Base-by-base conservation (phyloP, 2,113 vertebrate species). In the Ammodytes dubius region DNA sequence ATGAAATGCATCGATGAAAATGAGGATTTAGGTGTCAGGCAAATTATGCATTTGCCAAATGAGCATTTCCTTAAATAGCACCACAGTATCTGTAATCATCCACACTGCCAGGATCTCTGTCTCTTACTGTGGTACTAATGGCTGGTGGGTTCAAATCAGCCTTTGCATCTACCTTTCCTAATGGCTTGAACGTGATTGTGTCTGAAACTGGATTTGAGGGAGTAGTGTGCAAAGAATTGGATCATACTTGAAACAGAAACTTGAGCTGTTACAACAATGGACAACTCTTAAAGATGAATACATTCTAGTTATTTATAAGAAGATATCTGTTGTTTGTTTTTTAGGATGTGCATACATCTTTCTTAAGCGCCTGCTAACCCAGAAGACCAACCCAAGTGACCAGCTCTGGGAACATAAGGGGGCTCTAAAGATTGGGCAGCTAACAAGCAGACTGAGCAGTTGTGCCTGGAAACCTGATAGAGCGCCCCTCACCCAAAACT, bases 381-480 rank as follows among this genome's bases (percentile, higher is more conserved):
- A 11, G 59, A 54, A 66, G n/a, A 37, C 77, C 46, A 43, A 19
- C 45, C 52, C 52, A 7, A 27, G 37, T 8, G 40, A 9, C 9
- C 70, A 4, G n/a, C 39, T 70, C 57, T 63, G 59, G 70, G 76
- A 89, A 81, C 87, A 91, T 74, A 77, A 74, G 88, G 86, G 74
- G 65, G 35, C 75, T 72, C 71, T 65, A 80, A 77, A 73, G 61
- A 79, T n/a, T 27, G 45, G 47, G 72, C 63, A 54, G 59, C 68
- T 14, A 35, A 45, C 74, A 49, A 52, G 60, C 81, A 87, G 90
- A 87, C 83, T 68, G 87, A 91, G 82, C 87, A 90, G 89, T 92
- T 92, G 90, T 88, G 89, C 70, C 27, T 79, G 63, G 93, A 93
- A 94, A 95, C 89, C 79, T 19, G 91, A 94, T 90, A 86, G 87